These are phyloP conservation scores for Andrena minutula DNA, from an alignment of 2,888 invertebrate species.

Conservation along the genomic window DNA sequence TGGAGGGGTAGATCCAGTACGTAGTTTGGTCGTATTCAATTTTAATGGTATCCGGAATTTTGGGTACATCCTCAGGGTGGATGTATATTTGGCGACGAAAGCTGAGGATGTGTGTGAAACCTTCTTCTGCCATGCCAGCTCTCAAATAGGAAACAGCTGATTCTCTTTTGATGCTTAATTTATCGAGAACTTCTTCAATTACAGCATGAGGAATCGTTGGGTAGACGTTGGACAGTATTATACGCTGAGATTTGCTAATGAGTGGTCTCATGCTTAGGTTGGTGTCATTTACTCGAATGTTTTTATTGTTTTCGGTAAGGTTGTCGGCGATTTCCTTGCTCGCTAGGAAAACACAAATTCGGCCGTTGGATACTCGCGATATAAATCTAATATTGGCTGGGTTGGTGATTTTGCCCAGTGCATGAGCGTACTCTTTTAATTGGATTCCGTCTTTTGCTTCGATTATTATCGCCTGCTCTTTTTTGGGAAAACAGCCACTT, in stretches of 20 bases:
- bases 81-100: neutral
- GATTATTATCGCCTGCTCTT: conserved; percentile 40
- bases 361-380: conserved; percentile 28
- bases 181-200: conserved; percentile 41
- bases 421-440: conserved; percentile 20
- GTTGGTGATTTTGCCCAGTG: conserved; percentile 12
- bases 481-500: conserved; percentile 17
- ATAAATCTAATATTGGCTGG: conserved; percentile 28
- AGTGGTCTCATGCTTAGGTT: conserved; percentile 44
- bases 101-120: neutral
- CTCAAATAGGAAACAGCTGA: conserved; percentile 64
- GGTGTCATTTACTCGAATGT: neutral
- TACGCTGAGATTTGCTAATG: conserved; percentile 48
- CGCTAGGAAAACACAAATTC: conserved; percentile 23
- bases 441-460: conserved; percentile 34
- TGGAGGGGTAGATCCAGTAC: conserved; percentile 3
- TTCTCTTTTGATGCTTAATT: conserved; percentile 52
- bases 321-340: conserved; percentile 9
- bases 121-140: conserved; percentile 30
- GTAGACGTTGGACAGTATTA: conserved; percentile 69
- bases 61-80: neutral
- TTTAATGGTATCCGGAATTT: neutral
- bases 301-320: conserved; percentile 12
- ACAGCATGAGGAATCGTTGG: conserved; percentile 36
- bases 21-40: neutral